Evolutionary conservation across 2,888 invertebrate species (phyloP).

Genomic region (Pheosia gnoma): DNA sequence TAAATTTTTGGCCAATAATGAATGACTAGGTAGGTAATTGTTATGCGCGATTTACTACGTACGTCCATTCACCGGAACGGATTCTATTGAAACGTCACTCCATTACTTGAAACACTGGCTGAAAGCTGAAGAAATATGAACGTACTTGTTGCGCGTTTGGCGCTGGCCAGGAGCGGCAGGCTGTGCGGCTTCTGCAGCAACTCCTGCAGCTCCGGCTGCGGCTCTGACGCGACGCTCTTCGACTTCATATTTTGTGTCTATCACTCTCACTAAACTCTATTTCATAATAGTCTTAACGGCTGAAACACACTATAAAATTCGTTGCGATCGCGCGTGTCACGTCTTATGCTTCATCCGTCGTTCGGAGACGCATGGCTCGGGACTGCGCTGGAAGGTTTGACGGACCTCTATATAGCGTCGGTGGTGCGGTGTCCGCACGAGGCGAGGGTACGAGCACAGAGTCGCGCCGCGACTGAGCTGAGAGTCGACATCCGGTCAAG

Average conservation of each 20-base stretch:
- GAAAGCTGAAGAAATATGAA: conserved; percentile 49
- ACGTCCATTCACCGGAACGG: conserved; percentile 65
- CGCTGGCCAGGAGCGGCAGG: conserved; percentile 53
- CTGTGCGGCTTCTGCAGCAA: conserved; percentile 68
- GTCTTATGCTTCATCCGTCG: conserved; percentile 35
- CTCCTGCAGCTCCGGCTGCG: conserved; percentile 73
- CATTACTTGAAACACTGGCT: conserved; percentile 44
- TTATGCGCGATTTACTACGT: conserved; percentile 53
- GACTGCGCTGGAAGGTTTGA: conserved; percentile 47
- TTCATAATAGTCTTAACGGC: conserved; percentile 34
- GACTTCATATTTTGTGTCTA: conserved; percentile 60
- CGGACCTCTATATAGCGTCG: conserved; percentile 50
- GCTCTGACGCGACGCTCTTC: conserved; percentile 49
- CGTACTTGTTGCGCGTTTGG: conserved; percentile 70
- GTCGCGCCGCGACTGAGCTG: conserved; percentile 75
- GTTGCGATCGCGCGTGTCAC: conserved; percentile 13
- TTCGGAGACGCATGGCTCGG: conserved; percentile 60
- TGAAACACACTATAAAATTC: conserved; percentile 26
- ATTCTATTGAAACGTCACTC: conserved; percentile 64
- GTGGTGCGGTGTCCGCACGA: conserved; percentile 40
- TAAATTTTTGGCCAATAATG: conserved; percentile 48
- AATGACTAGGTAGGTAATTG: conserved; percentile 44
- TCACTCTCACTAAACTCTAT: conserved; percentile 52
- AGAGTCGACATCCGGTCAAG: conserved; percentile 68
- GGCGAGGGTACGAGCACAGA: conserved; percentile 69